These are phyloP conservation scores for Boloria selene DNA, from an alignment of 2,888 invertebrate species.

Conservation along the genomic window DNA sequence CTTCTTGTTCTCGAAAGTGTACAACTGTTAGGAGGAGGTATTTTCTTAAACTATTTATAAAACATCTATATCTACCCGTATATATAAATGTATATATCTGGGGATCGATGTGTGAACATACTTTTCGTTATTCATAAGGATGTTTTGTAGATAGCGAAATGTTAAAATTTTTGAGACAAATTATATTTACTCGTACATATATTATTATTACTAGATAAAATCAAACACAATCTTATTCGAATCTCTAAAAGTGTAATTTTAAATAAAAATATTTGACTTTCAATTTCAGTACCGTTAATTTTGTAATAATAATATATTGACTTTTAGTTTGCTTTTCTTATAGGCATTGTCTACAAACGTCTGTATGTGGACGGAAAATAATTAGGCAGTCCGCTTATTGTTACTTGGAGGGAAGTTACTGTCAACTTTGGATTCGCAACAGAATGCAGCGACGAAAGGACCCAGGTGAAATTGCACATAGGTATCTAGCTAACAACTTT, in stretches of 20 bases:
- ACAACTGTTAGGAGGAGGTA: slow-evolving; percentile 89
- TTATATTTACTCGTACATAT: no score
- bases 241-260: no score
- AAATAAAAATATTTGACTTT: no score
- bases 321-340: slow-evolving; percentile 19
- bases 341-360: slow-evolving; percentile 88
- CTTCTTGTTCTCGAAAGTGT: slow-evolving; percentile 89
- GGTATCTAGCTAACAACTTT: slow-evolving; percentile 70
- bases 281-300: not conserved
- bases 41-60: not conserved
- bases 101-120: no score
- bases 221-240: no score
- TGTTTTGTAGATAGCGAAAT: no score
- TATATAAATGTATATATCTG: no score
- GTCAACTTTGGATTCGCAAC: slow-evolving; percentile 86
- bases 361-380: slow-evolving; percentile 89
- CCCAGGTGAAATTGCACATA: slow-evolving; percentile 76
- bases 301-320: slow-evolving; percentile 46
- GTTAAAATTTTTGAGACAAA: no score
- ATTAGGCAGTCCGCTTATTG: slow-evolving; percentile 93
- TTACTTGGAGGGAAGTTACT: slow-evolving; percentile 90
- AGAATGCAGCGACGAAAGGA: slow-evolving; percentile 74
- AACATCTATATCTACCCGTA: not conserved
- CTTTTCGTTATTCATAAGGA: no score
- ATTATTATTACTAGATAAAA: no score